phyloP scores from a whole-genome alignment of 2,888 invertebrate species.

The Yponomeuta sedellus region DNA sequence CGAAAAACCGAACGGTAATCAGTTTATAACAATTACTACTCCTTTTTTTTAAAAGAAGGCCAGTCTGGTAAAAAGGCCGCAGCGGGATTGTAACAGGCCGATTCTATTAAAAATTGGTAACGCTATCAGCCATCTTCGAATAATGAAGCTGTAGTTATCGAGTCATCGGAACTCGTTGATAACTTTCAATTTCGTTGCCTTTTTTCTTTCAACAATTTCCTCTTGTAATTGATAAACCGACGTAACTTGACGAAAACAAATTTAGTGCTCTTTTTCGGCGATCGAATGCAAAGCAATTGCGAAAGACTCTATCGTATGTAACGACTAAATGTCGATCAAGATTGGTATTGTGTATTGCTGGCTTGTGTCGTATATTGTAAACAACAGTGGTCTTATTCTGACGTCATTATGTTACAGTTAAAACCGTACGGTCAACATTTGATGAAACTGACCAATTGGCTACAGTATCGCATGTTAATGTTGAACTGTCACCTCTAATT shows the following conservation, averaged over 20 bases:
- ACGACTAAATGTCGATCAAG: constrained; percentile 7
- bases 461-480: too few species aligned
- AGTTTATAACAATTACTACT: background rate
- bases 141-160: constrained; percentile 9
- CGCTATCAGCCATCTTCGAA: background rate
- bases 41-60: background rate
- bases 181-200: constrained; percentile 2
- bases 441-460: too few species aligned
- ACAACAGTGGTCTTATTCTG: background rate
- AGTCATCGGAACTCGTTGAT: constrained; percentile 6
- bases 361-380: background rate
- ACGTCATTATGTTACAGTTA: too few species aligned
- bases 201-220: background rate
- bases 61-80: background rate
- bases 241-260: background rate
- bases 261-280: background rate
- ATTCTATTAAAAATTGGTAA: constrained; percentile 10
- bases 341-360: background rate
- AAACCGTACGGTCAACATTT: too few species aligned
- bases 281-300: constrained; percentile 7
- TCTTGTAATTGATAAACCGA: constrained; percentile 2
- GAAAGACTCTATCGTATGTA: background rate
- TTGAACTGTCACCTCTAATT: too few species aligned
- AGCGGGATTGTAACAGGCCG: background rate
- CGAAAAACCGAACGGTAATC: constrained; percentile 40